Percentiles rank a stretch among this genome's conserved stretches.
These are phyloP conservation scores for Gallinago solitaria DNA, from an alignment of 2,797 vertebrate species.

Conservation along the genomic window DNA sequence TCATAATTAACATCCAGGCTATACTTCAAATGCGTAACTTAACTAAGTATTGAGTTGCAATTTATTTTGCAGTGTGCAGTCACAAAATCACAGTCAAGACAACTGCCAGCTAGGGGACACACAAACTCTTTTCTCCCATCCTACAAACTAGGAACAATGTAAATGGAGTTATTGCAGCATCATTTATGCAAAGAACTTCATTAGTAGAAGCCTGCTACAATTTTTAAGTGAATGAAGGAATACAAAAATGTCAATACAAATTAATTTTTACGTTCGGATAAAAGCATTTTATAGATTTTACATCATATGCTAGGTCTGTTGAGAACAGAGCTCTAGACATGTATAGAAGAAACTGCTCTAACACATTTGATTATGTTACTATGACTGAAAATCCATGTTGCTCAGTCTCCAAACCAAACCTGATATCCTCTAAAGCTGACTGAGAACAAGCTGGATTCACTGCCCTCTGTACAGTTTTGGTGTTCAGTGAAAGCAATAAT, in stretches of 20 bases:
- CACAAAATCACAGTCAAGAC: not conserved
- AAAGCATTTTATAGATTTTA: slow-evolving; percentile 23
- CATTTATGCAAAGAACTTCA: not conserved
- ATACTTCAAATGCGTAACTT: not conserved
- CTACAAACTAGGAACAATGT: not conserved
- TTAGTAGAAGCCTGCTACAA: not conserved
- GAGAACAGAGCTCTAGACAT: not conserved
- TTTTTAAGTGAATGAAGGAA: slow-evolving; percentile 23
- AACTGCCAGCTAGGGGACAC: not conserved
- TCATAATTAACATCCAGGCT: not conserved
- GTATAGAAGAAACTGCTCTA: not conserved
- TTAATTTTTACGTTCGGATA: not conserved
- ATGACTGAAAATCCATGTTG: not conserved
- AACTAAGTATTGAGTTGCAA: not conserved
- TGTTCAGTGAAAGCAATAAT: not conserved
- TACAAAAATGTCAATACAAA: slow-evolving; percentile 20
- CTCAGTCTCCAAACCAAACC: not conserved
- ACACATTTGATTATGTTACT: not conserved
- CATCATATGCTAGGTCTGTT: not conserved
- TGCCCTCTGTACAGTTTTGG: not conserved
- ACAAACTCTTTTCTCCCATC: not conserved
- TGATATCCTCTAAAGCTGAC: not conserved
- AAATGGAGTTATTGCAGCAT: not conserved
- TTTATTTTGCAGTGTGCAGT: not conserved
- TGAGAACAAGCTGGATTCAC: not conserved